Evolutionary conservation across 2,888 invertebrate species (phyloP), one percentile per base, ranked within the genome.

Genomic region (Spilosoma lubricipeda): DNA sequence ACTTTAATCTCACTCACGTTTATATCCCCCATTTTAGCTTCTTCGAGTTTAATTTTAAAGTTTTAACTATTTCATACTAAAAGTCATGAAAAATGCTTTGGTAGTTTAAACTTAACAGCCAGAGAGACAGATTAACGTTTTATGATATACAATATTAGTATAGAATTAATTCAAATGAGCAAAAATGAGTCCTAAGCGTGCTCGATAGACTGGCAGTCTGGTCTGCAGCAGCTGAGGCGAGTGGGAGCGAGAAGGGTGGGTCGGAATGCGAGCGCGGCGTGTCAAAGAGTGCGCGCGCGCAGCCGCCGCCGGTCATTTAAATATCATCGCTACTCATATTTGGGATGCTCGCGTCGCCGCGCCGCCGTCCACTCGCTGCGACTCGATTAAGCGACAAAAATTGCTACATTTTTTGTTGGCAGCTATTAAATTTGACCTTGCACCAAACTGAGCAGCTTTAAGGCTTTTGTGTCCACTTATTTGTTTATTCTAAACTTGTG

Each of bases 321-420:
- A 91, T 92, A 90, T 91, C 89, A 87, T 87, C 86, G 86, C 87
- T 81, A 84, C 87, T 90, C 90, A 89, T 90, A 84, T 80, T 80
- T 84, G 83, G 77, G 80, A 85, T 86, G 84, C 81, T 79, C 82
- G 77, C 77, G 79, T 39, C 48, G 63, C 45, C 45, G 80, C 45
- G 79, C 80, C 79, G 75, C 77, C 70, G 74, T 36, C 73, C 72
- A 67, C 72, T 63, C 67, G 64, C 77, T 69, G 74, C 56, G 59
- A 72, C 79, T 70, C 79, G 87, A 90, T 90, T 89, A 87, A 91
- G 91, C 91, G 89, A 91, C 90, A 91, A 90, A 91, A 90, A 91
- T 91, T 87, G 82, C 85, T 85, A 71, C 77, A 82, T 84, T 90
- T 89, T 90, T 89, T 86, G 81, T 77, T 64, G 45, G 59, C 23